Percentiles rank a stretch among this genome's conserved stretches.
phyloP scores from a whole-genome alignment of 2,113 vertebrate genomes.

The Sitta europaea region DNA sequence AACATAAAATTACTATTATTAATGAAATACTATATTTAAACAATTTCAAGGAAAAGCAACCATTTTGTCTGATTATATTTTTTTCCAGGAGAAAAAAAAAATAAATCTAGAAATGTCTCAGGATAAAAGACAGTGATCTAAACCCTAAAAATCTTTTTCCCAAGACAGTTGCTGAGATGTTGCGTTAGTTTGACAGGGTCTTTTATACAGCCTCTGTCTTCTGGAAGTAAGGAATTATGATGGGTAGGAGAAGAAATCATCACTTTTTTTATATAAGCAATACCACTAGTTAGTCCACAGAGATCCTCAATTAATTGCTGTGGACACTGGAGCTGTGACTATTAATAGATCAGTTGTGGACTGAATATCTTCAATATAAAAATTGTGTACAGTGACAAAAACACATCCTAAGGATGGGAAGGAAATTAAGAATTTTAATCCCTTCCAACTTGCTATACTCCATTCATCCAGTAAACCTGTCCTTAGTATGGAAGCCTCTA shows the following conservation, averaged over 20 bases:
- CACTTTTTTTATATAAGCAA: background rate
- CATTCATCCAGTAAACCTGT: background rate
- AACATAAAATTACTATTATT: background rate
- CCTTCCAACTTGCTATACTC: background rate
- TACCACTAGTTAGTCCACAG: background rate
- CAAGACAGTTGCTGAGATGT: background rate
- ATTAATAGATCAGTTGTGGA: background rate
- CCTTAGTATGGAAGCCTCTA: background rate
- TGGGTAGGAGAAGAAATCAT: background rate
- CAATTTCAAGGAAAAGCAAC: background rate
- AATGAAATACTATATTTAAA: background rate
- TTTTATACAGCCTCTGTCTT: background rate
- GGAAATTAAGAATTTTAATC: background rate
- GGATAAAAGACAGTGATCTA: background rate
- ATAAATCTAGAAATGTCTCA: background rate
- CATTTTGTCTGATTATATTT: background rate
- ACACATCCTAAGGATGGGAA: rapidly evolving
- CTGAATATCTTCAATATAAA: background rate
- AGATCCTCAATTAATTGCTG: background rate
- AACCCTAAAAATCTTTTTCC: background rate
- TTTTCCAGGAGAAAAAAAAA: background rate
- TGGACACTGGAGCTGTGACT: background rate
- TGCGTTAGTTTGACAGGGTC: background rate
- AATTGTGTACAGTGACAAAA: background rate
- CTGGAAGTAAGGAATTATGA: background rate